Base-by-base conservation (phyloP, 2,113 vertebrate genomes). In the Oryctolagus cuniculus region DNA sequence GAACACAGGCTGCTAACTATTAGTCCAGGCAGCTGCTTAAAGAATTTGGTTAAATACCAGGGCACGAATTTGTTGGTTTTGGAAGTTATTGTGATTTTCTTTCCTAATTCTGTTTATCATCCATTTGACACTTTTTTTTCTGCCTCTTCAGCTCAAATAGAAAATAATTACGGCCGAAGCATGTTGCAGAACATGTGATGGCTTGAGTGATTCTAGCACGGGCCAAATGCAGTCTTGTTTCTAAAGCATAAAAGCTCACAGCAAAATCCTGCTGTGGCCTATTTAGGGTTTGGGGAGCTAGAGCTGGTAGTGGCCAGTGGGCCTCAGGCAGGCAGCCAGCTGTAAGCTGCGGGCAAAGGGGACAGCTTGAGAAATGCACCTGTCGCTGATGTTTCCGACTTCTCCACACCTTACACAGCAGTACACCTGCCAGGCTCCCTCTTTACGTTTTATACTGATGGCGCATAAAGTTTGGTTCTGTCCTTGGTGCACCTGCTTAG, bases 41-140 rank as follows among this genome's bases (percentile, higher is more conserved):
- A 74, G 78, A 95, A 67, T 96, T 94, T 91, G 84, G 82, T 87
- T 95, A 78, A 64, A 95, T 95, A 16, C 5, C 31, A 86, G 10
- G 13, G 31, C 16, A 95, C n/a, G 5, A 6, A 70, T 95, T 97
- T 96, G 55, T 90, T 97, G 77, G 15, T 97, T 96, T 97, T 96
- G 75, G 83, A 96, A 95, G 88, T 55, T 1, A 10, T 31, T 89
- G 3, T 63, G 10, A 81, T 96, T 95, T 96, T 58, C 95, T 97
- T 97, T 74, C 38, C 67, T 34, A 22, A 69, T 95, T 89, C 80
- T 78, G 19, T 97, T 96, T 90, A 73, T 96, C 3, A 38, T 95
- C 67, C n/a, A 0, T 44, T 24, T 93, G 79, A 75, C 36, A 94
- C 87, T 80, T 96, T 90, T 31, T 95, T 22, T 83, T 91, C 87